Base-by-base conservation (phyloP, 1,140 invertebrate genomes). In the Chionoecetes opilio region DNA sequence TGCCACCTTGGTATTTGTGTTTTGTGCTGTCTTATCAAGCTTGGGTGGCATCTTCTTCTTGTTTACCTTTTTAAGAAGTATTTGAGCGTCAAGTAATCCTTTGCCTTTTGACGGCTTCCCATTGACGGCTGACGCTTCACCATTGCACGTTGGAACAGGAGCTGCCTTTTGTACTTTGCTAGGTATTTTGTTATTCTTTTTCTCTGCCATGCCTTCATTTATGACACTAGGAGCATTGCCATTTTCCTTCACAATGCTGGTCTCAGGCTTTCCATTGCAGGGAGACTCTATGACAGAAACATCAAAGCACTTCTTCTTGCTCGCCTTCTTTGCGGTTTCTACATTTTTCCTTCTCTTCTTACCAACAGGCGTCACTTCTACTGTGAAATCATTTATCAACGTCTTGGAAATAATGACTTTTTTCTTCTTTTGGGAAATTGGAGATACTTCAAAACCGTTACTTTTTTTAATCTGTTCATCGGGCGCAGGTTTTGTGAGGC, bases 381-480 rank as follows among this genome's bases (percentile, higher is more conserved):
- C 46, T 0, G 1, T 35, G 31, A 91, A 91, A 46, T 14, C 26
- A 93, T 41, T 86, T 53, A 11, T 29, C 32, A 11, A 46, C 34
- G 26, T 6, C 5, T 37, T n/a, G 31, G 29, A 14, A 31, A n/a
- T 34, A 34, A 11, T 86, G 26, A 6, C 37, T 93, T 41, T 31
- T 26, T 53, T 53, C 5, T 41, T 46, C 37, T 93, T 34, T 35
- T 84, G 92, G 26, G 34, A 85, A 9, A 86, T 32, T 2, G 82
- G 37, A 93, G 82, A 86, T 29, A 93, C 92, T 93, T 86, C 82
- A 93, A 93, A 93, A 32, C 89, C 89, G 21, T 91, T 29, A 11
- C n/a, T 0, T 0, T 34, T 34, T 8, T 34, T 91, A 6, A n/a
- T 32, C 34, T 75, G 46, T 9, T 26, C 53, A 2, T 34, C 41